Conservation (phyloP, 2,888 invertebrate species). For the Blastobasis adustella region DNA sequence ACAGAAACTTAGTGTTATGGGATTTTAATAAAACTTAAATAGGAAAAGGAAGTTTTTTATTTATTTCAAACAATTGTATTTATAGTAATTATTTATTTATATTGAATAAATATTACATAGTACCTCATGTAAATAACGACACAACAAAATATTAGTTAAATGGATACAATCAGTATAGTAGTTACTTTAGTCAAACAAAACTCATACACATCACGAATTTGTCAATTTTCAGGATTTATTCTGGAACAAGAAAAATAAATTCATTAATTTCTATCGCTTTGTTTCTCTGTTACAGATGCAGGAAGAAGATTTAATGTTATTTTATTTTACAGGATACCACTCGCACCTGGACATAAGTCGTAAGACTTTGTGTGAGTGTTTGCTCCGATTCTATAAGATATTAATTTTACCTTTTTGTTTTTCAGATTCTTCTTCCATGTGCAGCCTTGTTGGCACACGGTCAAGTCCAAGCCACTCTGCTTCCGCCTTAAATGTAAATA, state of each 20-base stretch:
- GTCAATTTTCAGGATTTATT: constrained; percentile 35
- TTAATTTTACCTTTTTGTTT: constrained; percentile 70
- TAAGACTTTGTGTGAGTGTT: constrained; percentile 55
- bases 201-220: too few relatives aligned
- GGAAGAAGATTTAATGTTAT: constrained; percentile 58
- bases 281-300: constrained; percentile 69
- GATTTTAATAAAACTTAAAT: constrained; percentile 51
- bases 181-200: too few relatives aligned
- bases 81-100: constrained; percentile 33
- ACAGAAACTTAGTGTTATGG: constrained; percentile 26
- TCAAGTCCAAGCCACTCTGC: constrained; percentile 78
- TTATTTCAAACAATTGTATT: constrained; percentile 34
- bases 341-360: constrained; percentile 31
- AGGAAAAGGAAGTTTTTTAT: constrained; percentile 57
- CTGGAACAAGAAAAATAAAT: constrained; percentile 47
- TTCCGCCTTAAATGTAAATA: constrained; percentile 74
- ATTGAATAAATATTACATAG: constrained; percentile 38
- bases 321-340: constrained; percentile 47
- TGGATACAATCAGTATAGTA: too few relatives aligned
- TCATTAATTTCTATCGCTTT: constrained; percentile 56
- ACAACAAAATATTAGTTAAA: neutral
- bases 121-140: constrained; percentile 18
- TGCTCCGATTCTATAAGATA: constrained; percentile 37
- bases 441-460: constrained; percentile 78
- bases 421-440: constrained; percentile 71